Evolutionary conservation across 2,113 vertebrate species (phyloP).

Genomic region (Strix uralensis): DNA sequence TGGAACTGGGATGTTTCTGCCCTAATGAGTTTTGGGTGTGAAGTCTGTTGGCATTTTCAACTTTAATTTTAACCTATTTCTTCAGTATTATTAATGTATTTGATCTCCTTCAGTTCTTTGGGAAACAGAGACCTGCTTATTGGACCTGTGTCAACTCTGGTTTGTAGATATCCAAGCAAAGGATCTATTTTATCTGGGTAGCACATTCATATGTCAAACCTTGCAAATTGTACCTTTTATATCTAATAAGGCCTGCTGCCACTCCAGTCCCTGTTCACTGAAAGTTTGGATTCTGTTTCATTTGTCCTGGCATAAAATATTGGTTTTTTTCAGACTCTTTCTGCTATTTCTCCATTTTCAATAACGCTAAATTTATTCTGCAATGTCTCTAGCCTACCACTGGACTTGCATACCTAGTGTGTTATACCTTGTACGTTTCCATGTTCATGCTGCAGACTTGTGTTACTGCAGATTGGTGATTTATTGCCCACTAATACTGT

Average conservation of each 20-base stretch:
- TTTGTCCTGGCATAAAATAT: neutral
- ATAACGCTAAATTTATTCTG: neutral
- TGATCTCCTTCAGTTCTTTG: neutral
- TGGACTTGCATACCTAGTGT: neutral
- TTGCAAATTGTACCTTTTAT: neutral
- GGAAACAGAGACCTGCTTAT: neutral
- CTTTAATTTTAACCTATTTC: neutral
- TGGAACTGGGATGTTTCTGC: neutral
- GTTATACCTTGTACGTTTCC: neutral
- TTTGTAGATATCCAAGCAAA: neutral
- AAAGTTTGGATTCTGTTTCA: neutral
- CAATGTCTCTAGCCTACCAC: neutral
- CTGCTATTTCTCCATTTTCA: conserved; percentile 3
- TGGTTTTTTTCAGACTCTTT: neutral
- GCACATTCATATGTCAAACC: neutral
- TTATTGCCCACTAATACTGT: neutral
- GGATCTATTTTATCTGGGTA: neutral
- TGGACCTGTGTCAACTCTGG: neutral
- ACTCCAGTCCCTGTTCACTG: neutral
- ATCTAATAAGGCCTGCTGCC: neutral
- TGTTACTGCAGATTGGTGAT: neutral
- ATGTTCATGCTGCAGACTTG: neutral
- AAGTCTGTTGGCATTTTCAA: neutral
- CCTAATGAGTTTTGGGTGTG: neutral
- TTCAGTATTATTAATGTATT: neutral